Evolutionary conservation across 2,888 invertebrate genomes (phyloP), one percentile per base, ranked within the genome.

Genomic region (Stenodema calcarata): DNA sequence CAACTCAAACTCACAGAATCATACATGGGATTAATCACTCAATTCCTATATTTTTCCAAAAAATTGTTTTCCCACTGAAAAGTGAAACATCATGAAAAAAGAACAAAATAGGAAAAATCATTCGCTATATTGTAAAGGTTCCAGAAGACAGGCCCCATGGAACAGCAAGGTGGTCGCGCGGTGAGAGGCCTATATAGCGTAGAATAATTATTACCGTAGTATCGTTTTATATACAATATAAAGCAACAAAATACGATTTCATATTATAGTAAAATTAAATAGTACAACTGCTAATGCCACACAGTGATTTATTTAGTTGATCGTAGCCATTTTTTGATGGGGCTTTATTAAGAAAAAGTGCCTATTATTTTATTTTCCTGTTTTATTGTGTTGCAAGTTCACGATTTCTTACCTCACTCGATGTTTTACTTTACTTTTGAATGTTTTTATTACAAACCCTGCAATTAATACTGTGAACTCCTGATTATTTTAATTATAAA

Each of bases 81-180:
- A 35, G 2, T 35, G 7, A 35, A 35, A 35, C 35, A 4, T 7
- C 35, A 35, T 35, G 35, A 35, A 7, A 35, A 35, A 35, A 2
- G 35, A 35, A 35, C 23, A 62, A 41, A 73, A 12, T 30, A 30
- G 41, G 35, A 30, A 18, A 41, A 75, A 84, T 84, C 18, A 84
- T 75, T 70, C 18, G 42, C 35, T 69, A 18, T 47, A 84, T 84
- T 84, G 75, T 84, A 42, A 82, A 75, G 75, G 70, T 84, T 84
- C 42, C 84, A 84, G 83, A 83, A 62, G 87, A 87, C 87, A 87
- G 87, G 87, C 83, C 87, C 83, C 88, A 88, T 88, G 88, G 87
- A 87, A 85, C 87, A 88, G 88, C 88, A 89, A 88, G 89, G 88
- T 89, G 88, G 89, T 88, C 88, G 89, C 84, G 84, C 85, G 89